Evolutionary conservation across 2,888 invertebrate species (phyloP), one percentile per base, ranked within the genome.

Genomic region (Isoperla grammatica): DNA sequence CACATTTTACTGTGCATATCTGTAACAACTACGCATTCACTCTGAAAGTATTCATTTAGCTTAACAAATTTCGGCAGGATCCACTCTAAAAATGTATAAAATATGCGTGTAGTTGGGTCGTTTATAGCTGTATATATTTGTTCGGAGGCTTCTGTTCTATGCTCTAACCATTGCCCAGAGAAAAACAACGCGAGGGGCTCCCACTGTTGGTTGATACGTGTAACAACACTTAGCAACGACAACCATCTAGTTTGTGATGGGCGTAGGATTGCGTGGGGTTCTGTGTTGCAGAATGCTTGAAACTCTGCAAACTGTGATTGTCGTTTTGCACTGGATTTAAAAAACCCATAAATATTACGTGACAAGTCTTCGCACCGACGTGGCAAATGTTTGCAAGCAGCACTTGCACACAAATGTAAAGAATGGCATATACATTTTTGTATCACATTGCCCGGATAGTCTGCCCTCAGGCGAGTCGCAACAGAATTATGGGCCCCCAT

Each of bases 361-460:
- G 68, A 66, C 39, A 71, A 63, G 46, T 68, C 65, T 66, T 71
- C 70, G 58, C 66, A 67, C 15, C 60, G 43, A 37, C 65, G 17
- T 5, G 70, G 70, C 6, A 71, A 54, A 39, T 54, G 42, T 61
- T 71, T 68, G 58, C 68, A 70, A 6, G 69, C 69, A 56, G 68
- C 65, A 59, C 66, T 68, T 29, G 69, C 69, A 49, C 70, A 71
- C 12, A 72, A 56, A 63, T 70, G 69, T 55, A 68, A 35, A 1
- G 69, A 70, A 61, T 72, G 71, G 46, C 70, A 71, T 15, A 69
- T 54, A 45, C 69, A 72, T 64, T 70, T 70, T 1, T 67, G 48
- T 37, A 68, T 66, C 8, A 20, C 59, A 11, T 67, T 67, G 20
- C 67, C 68, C 1, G 68, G 66, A 55, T 56, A 64, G 0, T 48